These are phyloP conservation scores for Ectemnius cavifrons DNA, from an alignment of 2,888 invertebrate genomes.

Conservation along the genomic window DNA sequence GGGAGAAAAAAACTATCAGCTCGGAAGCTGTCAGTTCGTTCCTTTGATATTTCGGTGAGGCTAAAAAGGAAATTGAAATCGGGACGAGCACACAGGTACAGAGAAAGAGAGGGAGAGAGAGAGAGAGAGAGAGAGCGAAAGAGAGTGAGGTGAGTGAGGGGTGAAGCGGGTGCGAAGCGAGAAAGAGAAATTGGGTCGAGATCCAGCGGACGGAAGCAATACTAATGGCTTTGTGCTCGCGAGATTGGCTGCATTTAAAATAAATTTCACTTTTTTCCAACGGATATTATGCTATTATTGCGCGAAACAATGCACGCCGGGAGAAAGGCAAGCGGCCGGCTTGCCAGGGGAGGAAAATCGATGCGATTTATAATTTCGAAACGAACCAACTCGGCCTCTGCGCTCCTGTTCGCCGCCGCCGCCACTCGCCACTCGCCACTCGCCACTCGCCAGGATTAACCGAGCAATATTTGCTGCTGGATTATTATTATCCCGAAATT, in stretches of 20 bases:
- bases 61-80: neutral
- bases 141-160: conserved; percentile 10
- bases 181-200: conserved; percentile 26
- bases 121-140: neutral
- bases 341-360: neutral
- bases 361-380: too few relatives aligned
- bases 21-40: conserved; percentile 3
- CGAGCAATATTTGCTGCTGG: too few relatives aligned
- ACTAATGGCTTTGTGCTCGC: conserved; percentile 25
- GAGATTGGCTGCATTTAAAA: conserved; percentile 14
- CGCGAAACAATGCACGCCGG: conserved; percentile 7
- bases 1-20: too few relatives aligned
- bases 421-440: too few relatives aligned
- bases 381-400: too few relatives aligned
- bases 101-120: neutral
- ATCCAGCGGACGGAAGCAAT: conserved; percentile 19
- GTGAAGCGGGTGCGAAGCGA: conserved; percentile 8
- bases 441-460: too few relatives aligned
- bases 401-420: too few relatives aligned
- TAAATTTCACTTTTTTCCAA: conserved; percentile 14
- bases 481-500: too few relatives aligned
- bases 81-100: neutral
- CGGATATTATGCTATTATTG: conserved; percentile 11
- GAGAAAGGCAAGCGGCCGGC: neutral
- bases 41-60: conserved; percentile 4